Percentiles rank a stretch among this genome's conserved stretches.
phyloP scores from a whole-genome alignment of 2,888 invertebrate species.

The Proisotoma minuta region DNA sequence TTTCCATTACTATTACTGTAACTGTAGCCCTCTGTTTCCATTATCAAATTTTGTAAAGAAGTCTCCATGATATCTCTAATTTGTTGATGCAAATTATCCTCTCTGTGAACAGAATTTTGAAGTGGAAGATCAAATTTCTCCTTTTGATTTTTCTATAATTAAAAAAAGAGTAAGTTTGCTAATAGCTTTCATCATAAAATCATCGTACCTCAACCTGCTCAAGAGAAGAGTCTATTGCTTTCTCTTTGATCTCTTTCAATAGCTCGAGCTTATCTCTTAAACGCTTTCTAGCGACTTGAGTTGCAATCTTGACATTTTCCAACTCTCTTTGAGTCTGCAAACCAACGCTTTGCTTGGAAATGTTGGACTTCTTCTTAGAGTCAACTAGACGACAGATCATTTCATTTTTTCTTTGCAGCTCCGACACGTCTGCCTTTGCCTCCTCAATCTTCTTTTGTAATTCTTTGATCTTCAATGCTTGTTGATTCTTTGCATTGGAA shows the following conservation, averaged over 20 bases:
- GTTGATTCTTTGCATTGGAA: not conserved
- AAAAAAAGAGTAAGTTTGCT: too few species aligned
- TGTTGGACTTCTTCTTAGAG: not conserved
- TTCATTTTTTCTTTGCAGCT: not conserved
- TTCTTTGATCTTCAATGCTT: not conserved
- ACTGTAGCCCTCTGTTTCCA: conserved; percentile 22
- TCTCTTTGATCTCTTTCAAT: conserved; percentile 10
- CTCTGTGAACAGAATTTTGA: too few species aligned
- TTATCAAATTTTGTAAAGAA: conserved; percentile 22
- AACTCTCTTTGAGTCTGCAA: not conserved
- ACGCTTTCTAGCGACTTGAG: conserved; percentile 18
- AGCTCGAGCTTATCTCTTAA: conserved; percentile 21
- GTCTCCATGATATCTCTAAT: conserved; percentile 18
- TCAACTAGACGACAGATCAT: not conserved
- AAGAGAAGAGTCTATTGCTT: not conserved
- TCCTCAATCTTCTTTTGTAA: not conserved
- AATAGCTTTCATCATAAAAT: conserved; percentile 14
- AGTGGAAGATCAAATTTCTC: too few species aligned
- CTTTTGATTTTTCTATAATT: conserved; percentile 20
- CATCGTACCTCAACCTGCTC: not conserved
- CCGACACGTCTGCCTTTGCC: not conserved
- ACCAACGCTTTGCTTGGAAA: not conserved
- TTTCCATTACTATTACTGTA: conserved; percentile 10
- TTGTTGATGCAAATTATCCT: conserved; percentile 18
- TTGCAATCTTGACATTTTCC: conserved; percentile 15